Conservation (phyloP, 2,113 vertebrate genomes). For the Echinops telfairi region DNA sequence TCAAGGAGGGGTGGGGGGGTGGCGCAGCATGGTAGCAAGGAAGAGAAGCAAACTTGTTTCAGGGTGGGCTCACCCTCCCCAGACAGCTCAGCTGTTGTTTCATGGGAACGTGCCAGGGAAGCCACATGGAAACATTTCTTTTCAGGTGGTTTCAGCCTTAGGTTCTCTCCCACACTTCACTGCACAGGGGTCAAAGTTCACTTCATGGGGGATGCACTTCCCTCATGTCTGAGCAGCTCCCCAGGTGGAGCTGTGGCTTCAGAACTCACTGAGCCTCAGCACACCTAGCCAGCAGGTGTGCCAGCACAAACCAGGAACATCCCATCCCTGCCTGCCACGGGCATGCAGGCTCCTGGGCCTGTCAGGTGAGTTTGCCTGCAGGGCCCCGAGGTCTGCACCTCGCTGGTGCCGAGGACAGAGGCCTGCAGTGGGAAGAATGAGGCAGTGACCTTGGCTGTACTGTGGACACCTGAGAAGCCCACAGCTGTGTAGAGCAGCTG, state of each 20-base stretch:
- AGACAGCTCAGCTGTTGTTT: not conserved
- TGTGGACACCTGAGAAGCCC: no score
- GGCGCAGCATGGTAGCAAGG: not conserved
- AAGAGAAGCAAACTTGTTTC: not conserved
- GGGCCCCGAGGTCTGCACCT: no score
- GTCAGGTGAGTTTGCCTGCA: no score
- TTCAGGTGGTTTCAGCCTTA: not conserved
- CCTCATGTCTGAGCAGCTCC: not conserved
- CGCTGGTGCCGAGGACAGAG: no score
- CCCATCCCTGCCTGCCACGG: no score
- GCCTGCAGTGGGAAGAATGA: no score
- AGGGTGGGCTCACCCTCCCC: not conserved
- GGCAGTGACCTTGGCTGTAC: no score
- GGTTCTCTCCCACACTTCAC: not conserved
- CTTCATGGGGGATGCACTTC: not conserved
- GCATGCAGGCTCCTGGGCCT: no score
- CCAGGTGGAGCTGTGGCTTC: not conserved
- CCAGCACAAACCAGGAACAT: no score
- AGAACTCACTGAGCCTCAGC: not conserved
- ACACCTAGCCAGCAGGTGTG: no score
- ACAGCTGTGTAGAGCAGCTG: no score
- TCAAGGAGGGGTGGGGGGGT: not conserved
- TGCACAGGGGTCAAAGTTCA: not conserved
- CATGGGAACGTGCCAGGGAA: conserved; percentile 26
- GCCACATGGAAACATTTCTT: not conserved